Percentiles rank a stretch among this genome's conserved stretches.
phyloP scores from a whole-genome alignment of 1,140 invertebrate species.

The Lutraria rhynchaena region DNA sequence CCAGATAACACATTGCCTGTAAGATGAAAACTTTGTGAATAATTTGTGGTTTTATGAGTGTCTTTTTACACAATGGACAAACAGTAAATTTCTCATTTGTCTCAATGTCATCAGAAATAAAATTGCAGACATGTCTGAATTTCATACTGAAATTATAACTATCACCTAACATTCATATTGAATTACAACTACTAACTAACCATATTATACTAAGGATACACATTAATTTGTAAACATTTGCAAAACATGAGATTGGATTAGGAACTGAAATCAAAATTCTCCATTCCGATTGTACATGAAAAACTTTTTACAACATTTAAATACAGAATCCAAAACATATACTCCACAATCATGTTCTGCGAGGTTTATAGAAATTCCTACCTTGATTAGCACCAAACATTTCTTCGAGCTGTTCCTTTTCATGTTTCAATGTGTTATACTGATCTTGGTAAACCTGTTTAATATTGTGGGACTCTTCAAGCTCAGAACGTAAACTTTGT shows the following conservation, averaged over 20 bases:
- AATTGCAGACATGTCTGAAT: too few species aligned
- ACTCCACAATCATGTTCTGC: background rate
- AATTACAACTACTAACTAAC: too few species aligned
- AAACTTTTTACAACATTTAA: background rate
- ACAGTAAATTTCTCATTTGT: too few species aligned
- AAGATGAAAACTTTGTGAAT: too few species aligned
- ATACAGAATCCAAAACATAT: background rate
- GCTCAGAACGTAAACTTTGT: constrained; percentile 24
- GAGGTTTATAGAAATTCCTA: constrained; percentile 25
- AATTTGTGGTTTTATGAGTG: too few species aligned
- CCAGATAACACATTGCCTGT: constrained; percentile 6
- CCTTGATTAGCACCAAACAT: constrained; percentile 47
- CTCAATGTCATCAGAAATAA: too few species aligned
- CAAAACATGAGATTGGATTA: too few species aligned
- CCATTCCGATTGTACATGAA: background rate
- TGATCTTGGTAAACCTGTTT: constrained; percentile 52
- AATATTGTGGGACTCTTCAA: constrained; percentile 60
- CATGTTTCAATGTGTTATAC: constrained; percentile 47
- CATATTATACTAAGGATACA: too few species aligned
- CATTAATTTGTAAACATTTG: too few species aligned
- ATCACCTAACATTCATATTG: too few species aligned
- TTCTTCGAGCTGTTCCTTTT: constrained; percentile 69
- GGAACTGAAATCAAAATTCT: background rate
- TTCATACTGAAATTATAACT: too few species aligned
- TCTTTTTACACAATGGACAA: too few species aligned